phyloP scores from a whole-genome alignment of 2,888 invertebrate genomes.

The Elysia crispata region DNA sequence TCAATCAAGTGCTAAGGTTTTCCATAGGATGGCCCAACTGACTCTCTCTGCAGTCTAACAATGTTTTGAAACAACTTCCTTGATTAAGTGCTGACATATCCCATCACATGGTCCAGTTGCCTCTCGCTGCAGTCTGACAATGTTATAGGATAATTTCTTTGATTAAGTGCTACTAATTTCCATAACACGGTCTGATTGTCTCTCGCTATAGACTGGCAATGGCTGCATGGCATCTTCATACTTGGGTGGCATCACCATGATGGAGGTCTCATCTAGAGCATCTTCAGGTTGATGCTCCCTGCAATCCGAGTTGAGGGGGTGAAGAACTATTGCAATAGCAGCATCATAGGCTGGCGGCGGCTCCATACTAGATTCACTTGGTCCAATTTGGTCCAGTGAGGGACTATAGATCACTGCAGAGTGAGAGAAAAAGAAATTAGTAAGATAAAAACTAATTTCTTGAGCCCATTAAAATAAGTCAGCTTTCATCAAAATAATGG shows the following conservation, averaged over 20 bases:
- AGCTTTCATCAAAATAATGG: too few species aligned
- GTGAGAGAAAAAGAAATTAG: neutral
- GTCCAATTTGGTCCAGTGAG: slow-evolving; percentile 68
- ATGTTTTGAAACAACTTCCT: too few species aligned
- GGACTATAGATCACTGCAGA: slow-evolving; percentile 71
- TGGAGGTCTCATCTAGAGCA: slow-evolving; percentile 51
- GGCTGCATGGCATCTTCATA: slow-evolving; percentile 68
- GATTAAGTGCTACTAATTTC: too few species aligned
- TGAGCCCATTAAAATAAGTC: too few species aligned
- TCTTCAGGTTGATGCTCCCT: slow-evolving; percentile 41
- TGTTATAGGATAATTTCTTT: too few species aligned
- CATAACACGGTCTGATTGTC: neutral
- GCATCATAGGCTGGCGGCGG: slow-evolving; percentile 70
- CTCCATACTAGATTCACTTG: slow-evolving; percentile 56
- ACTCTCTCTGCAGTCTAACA: too few species aligned
- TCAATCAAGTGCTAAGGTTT: too few species aligned
- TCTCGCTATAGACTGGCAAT: slow-evolving; percentile 59
- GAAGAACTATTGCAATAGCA: slow-evolving; percentile 53
- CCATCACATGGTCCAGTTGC: neutral
- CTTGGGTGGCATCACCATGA: slow-evolving; percentile 68
- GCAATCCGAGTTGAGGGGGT: slow-evolving; percentile 25
- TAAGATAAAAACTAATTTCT: too few species aligned
- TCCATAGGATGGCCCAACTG: too few species aligned
- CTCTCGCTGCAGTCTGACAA: neutral
- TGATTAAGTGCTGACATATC: too few species aligned